Evolutionary conservation across 64 coral and sea anemone species (phyloP).

Genomic region (Montipora foliosa): DNA sequence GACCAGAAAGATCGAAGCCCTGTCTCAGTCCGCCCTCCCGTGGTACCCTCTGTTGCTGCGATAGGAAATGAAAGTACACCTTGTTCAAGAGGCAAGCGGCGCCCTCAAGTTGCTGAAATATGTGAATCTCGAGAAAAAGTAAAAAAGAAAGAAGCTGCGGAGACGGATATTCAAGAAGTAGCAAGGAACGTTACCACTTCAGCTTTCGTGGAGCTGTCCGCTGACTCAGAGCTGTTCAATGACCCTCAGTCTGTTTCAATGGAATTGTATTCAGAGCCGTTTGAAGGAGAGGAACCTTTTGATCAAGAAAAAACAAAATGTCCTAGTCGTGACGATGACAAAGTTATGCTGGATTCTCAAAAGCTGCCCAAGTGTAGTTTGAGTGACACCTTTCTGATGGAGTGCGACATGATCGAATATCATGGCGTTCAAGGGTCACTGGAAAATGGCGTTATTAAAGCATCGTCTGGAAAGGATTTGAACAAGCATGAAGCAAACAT

Average conservation of each 20-base stretch:
- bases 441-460: background rate
- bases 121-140: conserved; percentile 35
- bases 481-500: background rate
- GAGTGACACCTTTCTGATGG: conserved; percentile 79
- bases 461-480: background rate
- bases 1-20: background rate
- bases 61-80: background rate
- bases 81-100: conserved; percentile 35
- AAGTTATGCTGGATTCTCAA: conserved; percentile 63
- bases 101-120: conserved; percentile 16
- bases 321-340: background rate
- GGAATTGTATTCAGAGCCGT: conserved; percentile 88
- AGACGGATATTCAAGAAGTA: background rate
- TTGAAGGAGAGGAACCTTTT: conserved; percentile 53
- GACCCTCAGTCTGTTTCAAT: conserved; percentile 45
- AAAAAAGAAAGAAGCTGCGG: background rate
- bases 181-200: background rate
- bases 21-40: background rate
- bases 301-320: background rate
- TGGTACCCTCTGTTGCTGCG: background rate
- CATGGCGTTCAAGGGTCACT: background rate
- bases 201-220: background rate
- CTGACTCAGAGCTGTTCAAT: conserved; percentile 7
- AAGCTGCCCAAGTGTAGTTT: conserved; percentile 68
- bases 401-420: conserved; percentile 31